A percentile compares a stretch with the other conserved stretches of the same genome.
These are phyloP conservation scores for Palythoa heliodiscus DNA, from an alignment of 92 coral and sea anemone species.

Conservation along the genomic window DNA sequence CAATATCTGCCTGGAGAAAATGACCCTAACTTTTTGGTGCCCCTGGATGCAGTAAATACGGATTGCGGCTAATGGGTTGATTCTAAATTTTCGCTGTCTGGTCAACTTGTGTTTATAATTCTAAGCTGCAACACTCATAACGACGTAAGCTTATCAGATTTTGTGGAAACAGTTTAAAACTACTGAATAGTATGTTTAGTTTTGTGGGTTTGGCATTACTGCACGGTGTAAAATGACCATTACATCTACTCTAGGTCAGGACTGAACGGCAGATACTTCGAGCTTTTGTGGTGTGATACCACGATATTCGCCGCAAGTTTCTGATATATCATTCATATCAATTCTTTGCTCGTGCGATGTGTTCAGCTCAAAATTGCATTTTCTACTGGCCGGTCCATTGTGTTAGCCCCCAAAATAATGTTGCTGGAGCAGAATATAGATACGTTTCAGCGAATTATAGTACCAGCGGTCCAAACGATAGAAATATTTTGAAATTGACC, in stretches of 20 bases:
- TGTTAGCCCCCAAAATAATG: constrained; percentile 14
- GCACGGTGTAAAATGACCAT: background rate
- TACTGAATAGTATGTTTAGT: background rate
- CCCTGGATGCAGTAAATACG: background rate
- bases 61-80: background rate
- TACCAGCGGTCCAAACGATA: too few relatives aligned
- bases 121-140: constrained; percentile 1
- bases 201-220: background rate
- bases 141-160: background rate
- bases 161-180: background rate
- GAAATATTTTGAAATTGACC: background rate
- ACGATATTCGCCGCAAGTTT: constrained; percentile 29
- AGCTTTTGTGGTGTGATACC: background rate
- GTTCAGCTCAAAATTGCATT: background rate
- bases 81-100: background rate
- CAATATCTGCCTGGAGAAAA: constrained; percentile 30
- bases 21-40: background rate
- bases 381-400: background rate
- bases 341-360: constrained; percentile 7
- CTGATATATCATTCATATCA: constrained; percentile 21
- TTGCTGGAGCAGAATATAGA: constrained; percentile 3
- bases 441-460: constrained; percentile 18
- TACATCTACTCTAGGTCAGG: constrained; percentile 12
- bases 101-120: background rate
- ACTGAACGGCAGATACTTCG: constrained; percentile 14